Evolutionary conservation across 2,888 invertebrate genomes (phyloP), one percentile per base, ranked within the genome.

Genomic region (Adineta ricciae): DNA sequence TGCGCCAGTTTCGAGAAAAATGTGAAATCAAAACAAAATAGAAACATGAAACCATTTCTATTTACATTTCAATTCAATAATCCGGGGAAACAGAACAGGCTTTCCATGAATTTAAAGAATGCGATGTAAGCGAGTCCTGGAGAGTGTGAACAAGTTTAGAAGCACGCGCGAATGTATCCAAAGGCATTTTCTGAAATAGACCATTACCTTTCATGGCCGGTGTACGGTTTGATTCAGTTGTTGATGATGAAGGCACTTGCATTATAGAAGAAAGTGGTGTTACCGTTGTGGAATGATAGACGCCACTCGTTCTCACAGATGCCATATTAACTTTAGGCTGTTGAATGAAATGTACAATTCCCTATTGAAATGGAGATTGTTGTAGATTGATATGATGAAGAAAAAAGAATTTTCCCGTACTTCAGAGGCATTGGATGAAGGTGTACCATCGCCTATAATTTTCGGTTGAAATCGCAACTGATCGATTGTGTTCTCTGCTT

Each of bases 401-500:
- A n/a, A n/a, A n/a, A n/a, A n/a, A n/a, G n/a, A n/a, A n/a, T n/a
- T n/a, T n/a, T 46, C 11, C 5, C 21, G 19, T n/a, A 78, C 78
- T 41, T 78, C 78, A 14, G 41, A 24, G 38, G 78, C n/a, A 41
- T 78, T 78, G 38, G 54, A 38, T 56, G 85, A 49, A 24, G 83
- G 83, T 36, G 83, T 73, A 24, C 41, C 46, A 56, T 82, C 83
- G 24, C 41, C 46, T 4, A 19, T 24, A 11, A 83, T 24, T 50
- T 85, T 83, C 7, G 83, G 83, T 82, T 85, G 78, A 11, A 85
- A 50, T 41, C 85, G 50, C 52, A 85, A 84, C 21, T 83, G 78
- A 85, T 85, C 85, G 27, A 85, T 85, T 0, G 83, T 83, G 78
- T 85, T 85, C 56, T 85, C 85, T n/a, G 85, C 85, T 82, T 85